Base-by-base conservation (phyloP, 2,888 invertebrate genomes). In the Norana najaformis region DNA sequence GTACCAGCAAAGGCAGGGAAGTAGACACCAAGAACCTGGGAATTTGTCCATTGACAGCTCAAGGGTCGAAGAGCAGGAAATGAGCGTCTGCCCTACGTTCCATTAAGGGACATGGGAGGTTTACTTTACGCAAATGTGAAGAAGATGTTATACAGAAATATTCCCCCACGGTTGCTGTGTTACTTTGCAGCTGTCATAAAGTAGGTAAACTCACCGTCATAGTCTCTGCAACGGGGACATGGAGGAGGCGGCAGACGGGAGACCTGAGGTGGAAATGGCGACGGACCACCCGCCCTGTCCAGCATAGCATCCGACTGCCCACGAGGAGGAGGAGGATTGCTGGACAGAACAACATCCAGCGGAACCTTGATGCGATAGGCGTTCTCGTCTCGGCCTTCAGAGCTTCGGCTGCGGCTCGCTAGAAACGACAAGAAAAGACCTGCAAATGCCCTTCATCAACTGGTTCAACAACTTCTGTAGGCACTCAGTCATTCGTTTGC, bases 201-300 rank as follows among this genome's bases (percentile, higher is more conserved):
- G 34, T 23, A 85, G 37, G 34, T 30, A 3, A 53, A 94, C 95
- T 94, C 94, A 97, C 97, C 97, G 94, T 98, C 98, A 93, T 97
- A 98, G 95, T 98, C 98, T 90, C 97, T 96, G 94, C 98, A 98
- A 23, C 93, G 88, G 23, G 93, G 92, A 41, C 92, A 47, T 91
- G 88, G 37, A 91, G 91, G 83, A 91, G 85, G 37, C 18, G 37
- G 37, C 47, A 16, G 18, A 37, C 20, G 35, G n/a, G 47, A 23
- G 8, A 53, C 89, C 20, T 53, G 23, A 36, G 89, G 53, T 23
- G 34, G 34, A 69, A 35, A 8, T 16, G n/a, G 3, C 89, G 37
- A 39, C 20, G 36, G 89, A 0, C 35, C 85, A 18, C 37, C 36
- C 6, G 85, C 36, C 23, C 85, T 85, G 35, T 14, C 85, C 20